Base-by-base conservation (phyloP, 1,140 invertebrate species). In the Eriocheir sinensis region DNA sequence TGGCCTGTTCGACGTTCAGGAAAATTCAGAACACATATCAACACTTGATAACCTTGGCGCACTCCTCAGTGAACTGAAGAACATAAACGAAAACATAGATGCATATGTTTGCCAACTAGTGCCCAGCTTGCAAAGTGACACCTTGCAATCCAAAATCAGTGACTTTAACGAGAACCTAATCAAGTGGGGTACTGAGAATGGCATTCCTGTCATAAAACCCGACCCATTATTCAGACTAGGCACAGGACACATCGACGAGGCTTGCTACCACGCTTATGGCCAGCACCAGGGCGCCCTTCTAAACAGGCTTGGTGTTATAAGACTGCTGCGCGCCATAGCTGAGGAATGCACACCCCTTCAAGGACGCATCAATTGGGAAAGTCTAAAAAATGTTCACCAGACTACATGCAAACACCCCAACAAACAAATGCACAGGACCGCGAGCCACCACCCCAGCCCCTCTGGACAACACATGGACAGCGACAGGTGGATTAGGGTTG, bases 181-280 rank as follows among this genome's bases (percentile, higher is more conserved):
- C 34, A 81, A 81, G 34, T 81, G 34, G 80, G 34, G 80, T 30
- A 27, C 8, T 81, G 80, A 36, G 27, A n/a, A 36, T 30, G 34
- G 34, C 3, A 81, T 36, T 8, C 8, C n/a, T 81, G 34, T 36
- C n/a, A 81, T 81, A 8, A 81, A 81, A 36, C 80, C 80, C 34
- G 80, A 81, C 80, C 80, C 80, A 30, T 27, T 36, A n/a, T 72
- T 81, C 34, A 81, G 34, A 81, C 34, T 81, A 4, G 80, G 80
- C 80, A 81, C 80, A 81, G 80, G 80, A 81, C n/a, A 81, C 80
- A 81, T 36, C 34, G 80, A 81, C 80, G 80, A 81, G 34, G n/a
- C 80, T n/a, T 81, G 80, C 80, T 81, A 30, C n/a, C 80, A 36
- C 34, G 80, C 44, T 15, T 48, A 6, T 48, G 44, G 44, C 44